Percentiles rank a stretch among this genome's conserved stretches.
These are phyloP conservation scores for Drosophila villosipedis DNA, from an alignment of 2,888 invertebrate genomes.

Conservation along the genomic window DNA sequence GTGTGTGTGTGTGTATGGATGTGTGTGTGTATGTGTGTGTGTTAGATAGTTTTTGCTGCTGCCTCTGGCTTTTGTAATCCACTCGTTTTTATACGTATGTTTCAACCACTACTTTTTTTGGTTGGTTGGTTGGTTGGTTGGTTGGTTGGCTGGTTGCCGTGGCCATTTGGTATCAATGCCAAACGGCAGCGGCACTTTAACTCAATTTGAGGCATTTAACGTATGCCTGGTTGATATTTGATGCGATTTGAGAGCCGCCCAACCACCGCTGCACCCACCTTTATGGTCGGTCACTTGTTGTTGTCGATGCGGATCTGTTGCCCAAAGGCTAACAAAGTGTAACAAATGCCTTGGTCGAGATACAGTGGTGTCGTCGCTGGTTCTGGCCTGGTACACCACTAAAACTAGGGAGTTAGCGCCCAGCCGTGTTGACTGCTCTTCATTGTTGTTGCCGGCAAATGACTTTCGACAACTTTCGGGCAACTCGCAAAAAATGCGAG, in stretches of 20 bases:
- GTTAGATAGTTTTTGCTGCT: constrained; percentile 46
- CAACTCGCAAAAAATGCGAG: constrained; percentile 22
- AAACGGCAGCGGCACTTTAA: constrained; percentile 75
- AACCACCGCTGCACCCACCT: background rate
- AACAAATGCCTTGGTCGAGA: constrained; percentile 70
- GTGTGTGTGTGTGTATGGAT: constrained; percentile 14
- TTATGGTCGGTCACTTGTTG: background rate
- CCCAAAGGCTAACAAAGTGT: constrained; percentile 77
- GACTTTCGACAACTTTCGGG: constrained; percentile 72
- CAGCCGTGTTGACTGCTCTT: constrained; percentile 12
- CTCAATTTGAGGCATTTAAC: constrained; percentile 85
- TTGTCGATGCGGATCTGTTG: constrained; percentile 41
- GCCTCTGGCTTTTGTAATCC: constrained; percentile 72
- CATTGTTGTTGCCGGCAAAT: constrained; percentile 63
- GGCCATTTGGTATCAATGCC: constrained; percentile 45
- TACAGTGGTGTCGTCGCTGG: constrained; percentile 4
- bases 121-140: background rate
- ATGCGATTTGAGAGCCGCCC: constrained; percentile 71
- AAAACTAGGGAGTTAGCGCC: constrained; percentile 11
- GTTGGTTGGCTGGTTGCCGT: constrained; percentile 3
- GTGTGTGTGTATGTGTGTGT: constrained; percentile 22
- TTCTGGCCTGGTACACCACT: background rate
- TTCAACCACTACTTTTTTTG: background rate
- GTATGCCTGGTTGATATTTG: constrained; percentile 81
- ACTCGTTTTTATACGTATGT: constrained; percentile 7